Evolutionary conservation across 2,888 invertebrate species (phyloP), one percentile per base, ranked within the genome.

Genomic region (Callinectes sapidus): DNA sequence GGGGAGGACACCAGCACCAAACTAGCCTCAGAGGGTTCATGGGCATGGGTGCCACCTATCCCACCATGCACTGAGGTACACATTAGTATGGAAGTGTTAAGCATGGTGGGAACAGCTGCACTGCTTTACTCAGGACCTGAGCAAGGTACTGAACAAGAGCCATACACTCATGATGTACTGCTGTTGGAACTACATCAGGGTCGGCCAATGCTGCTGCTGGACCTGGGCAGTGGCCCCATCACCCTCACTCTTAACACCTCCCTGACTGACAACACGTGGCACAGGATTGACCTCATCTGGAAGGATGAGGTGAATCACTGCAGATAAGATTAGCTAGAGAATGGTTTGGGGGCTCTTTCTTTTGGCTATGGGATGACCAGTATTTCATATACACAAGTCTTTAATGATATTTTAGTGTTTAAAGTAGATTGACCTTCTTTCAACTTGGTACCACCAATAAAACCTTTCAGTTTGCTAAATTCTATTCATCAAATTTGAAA

Each of bases 41-140:
- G 98, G 97, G 99, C 99, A 0, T 97, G 99, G 96, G 99, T 98
- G 96, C 97, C 97, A 0, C 97, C 98, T 0, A 97, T 98, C 66
- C 97, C 98, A 55, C 97, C 98, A 10, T 99, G 99, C 95, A 97
- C 97, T 95, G 97, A 98, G 93, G 97, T 98, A 0, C 97, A 97
- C 95, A 97, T 99, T 92, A 97, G 97, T 93, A 95, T 99, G 93
- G 98, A 98, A 95, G 97, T 99, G 95, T 97, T 97, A 85, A 97
- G 99, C 0, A 96, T 97, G 95, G 96, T 96, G 48, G 97, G 97
- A 87, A 97, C 97, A 96, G 98, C 98, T 5, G 96, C 99, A 16
- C 97, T 99, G 81, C 97, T 99, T 96, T 99, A 99, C 95, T 85
- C 92, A 10, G 89, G 91, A 28, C 54, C 54, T 8, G 42, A 88